Percentiles rank a stretch among this genome's conserved stretches.
These are phyloP conservation scores for Nestor notabilis DNA, from an alignment of 2,113 vertebrate genomes.

Conservation along the genomic window DNA sequence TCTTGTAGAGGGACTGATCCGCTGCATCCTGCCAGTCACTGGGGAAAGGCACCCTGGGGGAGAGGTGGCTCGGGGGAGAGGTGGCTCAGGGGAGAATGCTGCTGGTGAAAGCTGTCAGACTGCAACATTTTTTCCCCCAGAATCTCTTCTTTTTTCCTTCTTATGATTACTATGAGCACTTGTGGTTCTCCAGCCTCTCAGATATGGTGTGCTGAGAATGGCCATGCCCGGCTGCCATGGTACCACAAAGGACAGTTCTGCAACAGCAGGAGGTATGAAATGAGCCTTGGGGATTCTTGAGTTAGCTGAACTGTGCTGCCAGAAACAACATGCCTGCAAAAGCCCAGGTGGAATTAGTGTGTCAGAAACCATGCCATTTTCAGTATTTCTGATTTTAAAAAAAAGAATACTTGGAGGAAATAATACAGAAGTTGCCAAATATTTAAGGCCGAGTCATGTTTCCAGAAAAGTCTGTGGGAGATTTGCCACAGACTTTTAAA, in stretches of 20 bases:
- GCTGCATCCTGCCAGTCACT: not conserved
- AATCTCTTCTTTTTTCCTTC: not conserved
- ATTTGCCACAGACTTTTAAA: not conserved
- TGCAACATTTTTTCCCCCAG: not conserved
- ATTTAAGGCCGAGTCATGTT: slow-evolving; percentile 10
- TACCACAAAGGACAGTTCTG: not conserved
- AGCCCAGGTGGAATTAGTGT: not conserved
- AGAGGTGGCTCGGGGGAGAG: not conserved
- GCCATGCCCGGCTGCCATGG: fast-evolving
- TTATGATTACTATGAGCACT: not conserved
- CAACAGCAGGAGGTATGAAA: not conserved
- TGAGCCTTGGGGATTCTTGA: not conserved
- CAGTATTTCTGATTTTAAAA: not conserved
- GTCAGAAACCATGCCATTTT: not conserved
- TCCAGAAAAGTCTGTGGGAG: not conserved
- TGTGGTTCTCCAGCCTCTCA: not conserved
- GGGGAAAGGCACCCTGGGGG: not conserved
- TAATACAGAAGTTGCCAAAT: slow-evolving; percentile 26
- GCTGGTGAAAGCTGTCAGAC: not conserved
- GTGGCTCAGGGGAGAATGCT: not conserved
- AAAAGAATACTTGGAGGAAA: not conserved
- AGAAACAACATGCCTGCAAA: not conserved
- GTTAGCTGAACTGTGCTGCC: not conserved
- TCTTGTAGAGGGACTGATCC: not conserved
- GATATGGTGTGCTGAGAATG: fast-evolving